Conservation (phyloP, 1,140 invertebrate genomes). For the Scylla paramamosain region DNA sequence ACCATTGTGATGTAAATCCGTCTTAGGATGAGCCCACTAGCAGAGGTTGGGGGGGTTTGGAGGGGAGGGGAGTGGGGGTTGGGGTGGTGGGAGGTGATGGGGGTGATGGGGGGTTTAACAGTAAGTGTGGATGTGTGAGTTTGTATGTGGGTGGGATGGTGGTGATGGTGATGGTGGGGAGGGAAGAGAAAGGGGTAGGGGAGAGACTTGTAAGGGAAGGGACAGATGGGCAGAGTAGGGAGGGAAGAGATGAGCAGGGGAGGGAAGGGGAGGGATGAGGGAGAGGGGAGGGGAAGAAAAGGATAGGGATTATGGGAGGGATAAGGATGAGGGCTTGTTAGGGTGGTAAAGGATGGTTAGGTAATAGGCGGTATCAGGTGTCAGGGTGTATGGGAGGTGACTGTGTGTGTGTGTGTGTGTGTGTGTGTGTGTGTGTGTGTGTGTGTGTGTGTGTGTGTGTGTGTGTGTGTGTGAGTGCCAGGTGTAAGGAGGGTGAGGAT, state of each 20-base stretch:
- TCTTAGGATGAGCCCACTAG: not conserved
- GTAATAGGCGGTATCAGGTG: not conserved
- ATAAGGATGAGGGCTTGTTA: not conserved
- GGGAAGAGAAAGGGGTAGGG: not conserved
- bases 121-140: too few relatives aligned
- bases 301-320: too few relatives aligned
- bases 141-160: not conserved
- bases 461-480: not conserved
- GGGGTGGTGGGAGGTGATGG: not conserved
- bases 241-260: not conserved
- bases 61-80: not conserved
- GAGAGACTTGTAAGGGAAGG: not conserved
- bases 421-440: not conserved
- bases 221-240: not conserved
- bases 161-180: not conserved
- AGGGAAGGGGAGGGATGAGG: not conserved
- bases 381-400: not conserved
- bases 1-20: constrained; percentile 22
- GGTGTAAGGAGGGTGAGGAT: not conserved
- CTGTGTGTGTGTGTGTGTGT: not conserved
- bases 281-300: too few relatives aligned
- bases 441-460: not conserved
- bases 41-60: not conserved
- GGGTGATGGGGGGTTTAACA: too few relatives aligned
- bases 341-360: not conserved